phyloP scores from a whole-genome alignment of 2,888 invertebrate species.

The Yponomeuta evonymella region DNA sequence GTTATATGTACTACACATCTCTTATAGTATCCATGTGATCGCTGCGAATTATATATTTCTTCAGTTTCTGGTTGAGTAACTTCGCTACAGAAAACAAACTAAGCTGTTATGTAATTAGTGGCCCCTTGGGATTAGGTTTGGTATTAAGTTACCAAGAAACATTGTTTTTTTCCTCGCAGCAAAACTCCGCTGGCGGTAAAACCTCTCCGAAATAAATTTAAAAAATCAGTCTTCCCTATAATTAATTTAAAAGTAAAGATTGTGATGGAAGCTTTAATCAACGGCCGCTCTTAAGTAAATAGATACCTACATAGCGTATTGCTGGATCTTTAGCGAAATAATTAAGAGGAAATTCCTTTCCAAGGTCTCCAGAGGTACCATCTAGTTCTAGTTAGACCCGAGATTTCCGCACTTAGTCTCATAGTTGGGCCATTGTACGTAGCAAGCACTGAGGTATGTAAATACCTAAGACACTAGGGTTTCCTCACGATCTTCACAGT shows the following conservation, averaged over 20 bases:
- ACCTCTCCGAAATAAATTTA: not conserved
- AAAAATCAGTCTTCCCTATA: not conserved
- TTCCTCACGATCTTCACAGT: too few relatives aligned
- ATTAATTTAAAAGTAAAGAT: conserved; percentile 5
- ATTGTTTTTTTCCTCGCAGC: not conserved
- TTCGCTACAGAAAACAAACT: not conserved
- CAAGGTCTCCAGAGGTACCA: too few relatives aligned
- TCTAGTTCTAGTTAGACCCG: too few relatives aligned
- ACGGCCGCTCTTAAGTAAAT: not conserved
- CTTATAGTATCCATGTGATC: too few relatives aligned
- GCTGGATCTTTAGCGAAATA: not conserved
- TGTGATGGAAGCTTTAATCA: not conserved
- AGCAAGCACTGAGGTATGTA: too few relatives aligned
- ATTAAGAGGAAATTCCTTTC: not conserved
- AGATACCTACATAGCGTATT: conserved; percentile 20
- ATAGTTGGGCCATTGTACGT: too few relatives aligned
- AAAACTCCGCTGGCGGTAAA: not conserved
- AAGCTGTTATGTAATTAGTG: not conserved
- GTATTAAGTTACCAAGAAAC: not conserved
- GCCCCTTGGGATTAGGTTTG: not conserved
- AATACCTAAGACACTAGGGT: too few relatives aligned
- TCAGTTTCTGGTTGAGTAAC: too few relatives aligned
- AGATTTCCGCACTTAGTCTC: too few relatives aligned
- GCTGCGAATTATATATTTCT: too few relatives aligned
- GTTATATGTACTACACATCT: too few relatives aligned